A percentile compares a stretch with the other conserved stretches of the same genome.
Evolutionary conservation across 2,888 invertebrate species (phyloP).

Genomic region (Phanerotoma sp.): DNA sequence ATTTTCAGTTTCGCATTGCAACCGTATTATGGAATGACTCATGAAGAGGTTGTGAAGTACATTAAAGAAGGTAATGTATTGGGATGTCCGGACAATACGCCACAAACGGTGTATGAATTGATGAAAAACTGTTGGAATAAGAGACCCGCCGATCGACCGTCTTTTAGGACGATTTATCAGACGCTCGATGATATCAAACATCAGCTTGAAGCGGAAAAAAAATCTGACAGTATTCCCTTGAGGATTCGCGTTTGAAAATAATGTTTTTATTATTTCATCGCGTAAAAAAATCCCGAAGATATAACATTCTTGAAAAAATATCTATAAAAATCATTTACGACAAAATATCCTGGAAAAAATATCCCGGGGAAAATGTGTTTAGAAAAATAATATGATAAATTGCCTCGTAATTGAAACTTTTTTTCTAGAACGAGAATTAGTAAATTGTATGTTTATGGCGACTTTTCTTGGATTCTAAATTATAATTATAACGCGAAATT

Average conservation of each 20-base stretch:
- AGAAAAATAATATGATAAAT: too few relatives aligned
- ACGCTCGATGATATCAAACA: conserved; percentile 70
- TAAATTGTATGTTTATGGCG: too few relatives aligned
- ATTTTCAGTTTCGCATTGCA: conserved; percentile 95
- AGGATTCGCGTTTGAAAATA: conserved; percentile 48
- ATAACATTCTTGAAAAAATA: too few relatives aligned
- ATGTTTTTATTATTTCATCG: conserved; percentile 15
- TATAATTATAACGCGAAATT: too few relatives aligned
- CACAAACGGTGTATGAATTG: conserved; percentile 80
- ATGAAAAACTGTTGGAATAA: conserved; percentile 94
- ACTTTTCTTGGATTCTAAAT: too few relatives aligned
- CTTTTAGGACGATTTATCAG: conserved; percentile 80
- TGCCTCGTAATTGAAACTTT: too few relatives aligned
- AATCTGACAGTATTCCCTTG: conserved; percentile 49
- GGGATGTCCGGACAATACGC: conserved; percentile 88
- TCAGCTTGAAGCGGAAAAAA: conserved; percentile 54
- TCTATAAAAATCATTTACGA: too few relatives aligned
- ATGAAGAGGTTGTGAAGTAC: conserved; percentile 94
- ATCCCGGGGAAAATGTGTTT: too few relatives aligned
- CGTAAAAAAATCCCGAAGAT: too few relatives aligned
- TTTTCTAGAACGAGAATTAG: too few relatives aligned
- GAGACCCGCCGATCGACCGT: conserved; percentile 81
- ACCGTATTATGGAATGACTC: conserved; percentile 96
- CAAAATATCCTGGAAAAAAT: too few relatives aligned
- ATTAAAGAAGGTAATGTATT: conserved; percentile 92